Base-by-base conservation (phyloP, 2,113 vertebrate species). In the Chaetodon trifascialis region DNA sequence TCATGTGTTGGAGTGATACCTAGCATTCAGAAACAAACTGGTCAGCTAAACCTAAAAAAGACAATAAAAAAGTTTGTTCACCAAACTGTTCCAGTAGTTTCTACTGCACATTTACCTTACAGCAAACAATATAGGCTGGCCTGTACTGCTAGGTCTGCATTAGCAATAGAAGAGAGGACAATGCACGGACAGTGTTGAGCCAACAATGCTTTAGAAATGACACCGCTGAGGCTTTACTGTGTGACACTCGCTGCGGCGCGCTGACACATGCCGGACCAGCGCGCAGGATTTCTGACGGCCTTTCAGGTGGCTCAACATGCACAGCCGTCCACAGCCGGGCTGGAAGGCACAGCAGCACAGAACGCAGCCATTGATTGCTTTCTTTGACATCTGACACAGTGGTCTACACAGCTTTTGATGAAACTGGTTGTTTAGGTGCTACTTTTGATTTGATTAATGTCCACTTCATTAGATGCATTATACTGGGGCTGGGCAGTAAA, bases 111-210 rank as follows among this genome's bases (percentile, higher is more conserved):
- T 84, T 87, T 73, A 88, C 82, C 81, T 74, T 76, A 80, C 76
- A 83, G 66, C 74, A 42, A 67, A 91, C 93, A 94, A 94, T 91
- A 88, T 80, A 49, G 76, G 66, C 75, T 55, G 73, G 75, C 60
- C 73, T 60, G 90, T 79, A 86, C 64, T 94, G 94, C 94, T 80
- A 93, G 90, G 84, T 93, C 94, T 86, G 93, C 94, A 95, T 71
- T 91, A 82, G 90, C 88, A 63, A 91, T 91, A 92, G 73, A 92
- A 78, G 79, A 30, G 74, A 66, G 79, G 85, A 94, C 93, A 94
- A 94, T 88, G 84, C 86, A 40, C 21, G 66, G 49, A 83, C 86
- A 88, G 87, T 80, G 89, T 94, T 90, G 84, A 90, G 90, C 82
- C 79, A 85, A 85, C 93, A 86, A 79, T 65, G 86, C 92, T 93